phyloP scores from a whole-genome alignment of 2,113 vertebrate genomes.

The Antigone vipio region DNA sequence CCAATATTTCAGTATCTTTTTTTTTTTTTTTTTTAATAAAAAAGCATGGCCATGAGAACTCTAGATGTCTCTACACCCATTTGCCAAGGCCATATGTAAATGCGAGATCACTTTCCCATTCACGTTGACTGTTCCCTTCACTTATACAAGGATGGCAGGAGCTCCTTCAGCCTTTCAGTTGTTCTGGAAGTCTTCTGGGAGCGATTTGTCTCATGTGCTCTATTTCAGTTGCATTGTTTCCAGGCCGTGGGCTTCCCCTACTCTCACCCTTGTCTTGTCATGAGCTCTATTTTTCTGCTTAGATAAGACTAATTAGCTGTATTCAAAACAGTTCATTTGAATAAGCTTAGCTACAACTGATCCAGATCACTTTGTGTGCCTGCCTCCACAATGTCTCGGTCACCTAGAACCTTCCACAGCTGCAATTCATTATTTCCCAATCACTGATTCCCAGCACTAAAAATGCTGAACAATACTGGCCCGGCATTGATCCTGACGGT shows the following conservation, averaged over 20 bases:
- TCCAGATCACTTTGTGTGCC: not conserved
- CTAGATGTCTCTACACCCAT: not conserved
- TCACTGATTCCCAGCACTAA: not conserved
- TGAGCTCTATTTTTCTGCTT: not conserved
- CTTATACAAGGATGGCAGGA: not conserved
- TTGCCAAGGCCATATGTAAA: not conserved
- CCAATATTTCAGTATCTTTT: not conserved
- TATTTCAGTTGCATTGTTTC: not conserved
- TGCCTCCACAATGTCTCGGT: accelerated
- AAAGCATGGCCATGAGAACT: not conserved
- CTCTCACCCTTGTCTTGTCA: not conserved
- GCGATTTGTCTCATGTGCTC: not conserved
- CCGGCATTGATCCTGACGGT: not conserved
- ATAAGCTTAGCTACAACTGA: not conserved
- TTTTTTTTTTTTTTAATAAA: not conserved
- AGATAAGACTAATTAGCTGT: not conserved
- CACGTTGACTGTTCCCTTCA: not conserved
- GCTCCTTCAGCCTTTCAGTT: not conserved
- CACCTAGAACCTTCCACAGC: not conserved
- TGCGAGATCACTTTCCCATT: not conserved
- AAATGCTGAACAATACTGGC: not conserved
- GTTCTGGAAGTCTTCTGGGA: not conserved
- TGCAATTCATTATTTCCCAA: not conserved
- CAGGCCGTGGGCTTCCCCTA: not conserved
- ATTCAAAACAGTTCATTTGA: not conserved